phyloP scores from a whole-genome alignment of 2,797 vertebrate genomes.

The Alexandromys oeconomus region DNA sequence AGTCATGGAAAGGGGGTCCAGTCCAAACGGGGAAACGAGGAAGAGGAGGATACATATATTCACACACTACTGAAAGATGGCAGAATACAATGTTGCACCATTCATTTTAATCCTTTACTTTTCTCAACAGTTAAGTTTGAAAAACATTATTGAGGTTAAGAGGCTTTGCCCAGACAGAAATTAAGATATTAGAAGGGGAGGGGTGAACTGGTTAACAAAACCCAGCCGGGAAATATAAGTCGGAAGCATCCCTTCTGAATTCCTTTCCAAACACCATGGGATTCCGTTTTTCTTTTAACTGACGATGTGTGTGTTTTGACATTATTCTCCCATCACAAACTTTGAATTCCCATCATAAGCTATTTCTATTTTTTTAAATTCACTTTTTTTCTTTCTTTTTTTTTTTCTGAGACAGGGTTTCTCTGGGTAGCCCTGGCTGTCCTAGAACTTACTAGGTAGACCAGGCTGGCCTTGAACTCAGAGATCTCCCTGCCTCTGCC shows the following conservation, averaged over 20 bases:
- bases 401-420: too few relatives aligned
- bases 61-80: neutral
- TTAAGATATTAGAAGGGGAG: neutral
- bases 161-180: slow-evolving; percentile 8
- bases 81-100: neutral
- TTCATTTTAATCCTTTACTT: slow-evolving; percentile 51
- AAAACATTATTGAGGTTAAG: slow-evolving; percentile 48
- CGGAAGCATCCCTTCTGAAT: slow-evolving; percentile 19
- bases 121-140: neutral
- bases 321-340: slow-evolving; percentile 42
- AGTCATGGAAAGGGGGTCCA: neutral
- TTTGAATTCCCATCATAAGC: slow-evolving; percentile 8
- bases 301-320: neutral
- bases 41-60: neutral
- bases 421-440: too few relatives aligned
- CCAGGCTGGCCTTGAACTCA: too few relatives aligned
- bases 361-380: neutral
- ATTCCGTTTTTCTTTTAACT: slow-evolving; percentile 18
- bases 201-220: slow-evolving; percentile 10
- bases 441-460: too few relatives aligned
- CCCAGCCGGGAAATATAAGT: slow-evolving; percentile 24
- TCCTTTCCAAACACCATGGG: neutral
- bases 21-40: neutral
- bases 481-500: too few relatives aligned
- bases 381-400: too few relatives aligned